Evolutionary conservation across 2,797 vertebrate genomes (phyloP), one percentile per base, ranked within the genome.

Genomic region (Scolopax bukidnonensis): DNA sequence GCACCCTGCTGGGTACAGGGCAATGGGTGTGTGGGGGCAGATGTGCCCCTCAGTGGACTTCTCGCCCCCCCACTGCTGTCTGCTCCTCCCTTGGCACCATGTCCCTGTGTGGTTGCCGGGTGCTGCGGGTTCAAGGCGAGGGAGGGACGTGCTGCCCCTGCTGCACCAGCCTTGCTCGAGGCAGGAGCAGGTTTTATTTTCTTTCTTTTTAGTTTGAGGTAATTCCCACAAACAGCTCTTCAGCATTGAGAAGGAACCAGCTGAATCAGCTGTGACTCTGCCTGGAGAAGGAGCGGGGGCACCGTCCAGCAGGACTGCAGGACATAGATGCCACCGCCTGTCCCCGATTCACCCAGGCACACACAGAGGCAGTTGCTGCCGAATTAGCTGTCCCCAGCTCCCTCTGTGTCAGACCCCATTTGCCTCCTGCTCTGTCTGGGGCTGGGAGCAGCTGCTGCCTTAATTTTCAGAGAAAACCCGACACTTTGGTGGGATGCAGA

Each of bases 161-260:
- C 23, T 6, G 78, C 67, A n/a, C 38, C 57, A 1, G 6, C 83
- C 48, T 41, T 1, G 0, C 71, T 54, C 4, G 2, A 40, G 30
- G 47, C 68, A 51, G 41, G 21, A n/a, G 8, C 48, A 24, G 0
- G 0, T 38, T 70, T 41, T 5, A 2, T 25, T 63, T 36, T 24
- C 41, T 70, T 45, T 20, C 19, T 47, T 33, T 47, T 25, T 10
- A 1, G 2, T 43, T 40, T 12, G 18, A 51, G 40, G 24, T 18
- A 32, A 69, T 33, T 53, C 16, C 60, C 73, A 25, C 45, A 24
- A 13, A 32, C 2, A 16, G 11, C 47, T 16, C 56, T 24, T 12
- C 7, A 18, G 56, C 43, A 2, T 1, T 1, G 6, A 0, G 0
- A 6, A 14, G 45, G 19, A 6, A 6, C 5, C 6, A 83, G 20